Percentiles rank a stretch among this genome's conserved stretches.
Conservation (phyloP, 2,113 vertebrate species). For the Takifugu bimaculatus region DNA sequence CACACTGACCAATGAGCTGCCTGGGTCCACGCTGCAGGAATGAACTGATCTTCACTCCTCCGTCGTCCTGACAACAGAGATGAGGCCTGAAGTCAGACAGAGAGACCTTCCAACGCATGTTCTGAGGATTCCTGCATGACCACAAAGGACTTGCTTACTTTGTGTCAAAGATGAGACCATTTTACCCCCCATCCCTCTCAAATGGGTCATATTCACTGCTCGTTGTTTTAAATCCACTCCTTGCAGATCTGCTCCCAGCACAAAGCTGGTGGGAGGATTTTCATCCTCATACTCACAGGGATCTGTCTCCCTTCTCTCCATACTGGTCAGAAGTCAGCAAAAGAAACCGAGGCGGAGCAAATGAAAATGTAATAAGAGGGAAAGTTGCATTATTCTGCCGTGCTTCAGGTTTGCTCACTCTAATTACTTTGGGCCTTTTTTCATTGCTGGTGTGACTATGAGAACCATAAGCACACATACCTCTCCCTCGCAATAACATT, state of each 20-base stretch:
- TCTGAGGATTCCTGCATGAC: conserved; percentile 57
- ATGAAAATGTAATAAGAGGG: conserved; percentile 9
- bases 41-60: conserved; percentile 26
- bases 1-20: conserved; percentile 86
- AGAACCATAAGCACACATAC: conserved; percentile 33
- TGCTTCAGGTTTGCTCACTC: conserved; percentile 11
- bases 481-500: conserved; percentile 67
- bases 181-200: conserved; percentile 15
- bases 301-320: conserved; percentile 14
- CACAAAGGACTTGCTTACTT: conserved; percentile 37
- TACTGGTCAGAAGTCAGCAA: conserved; percentile 21
- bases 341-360: conserved; percentile 2
- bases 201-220: conserved; percentile 19
- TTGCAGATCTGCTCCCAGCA: conserved; percentile 10
- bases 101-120: conserved; percentile 43
- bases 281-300: conserved; percentile 29
- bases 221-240: conserved; percentile 11
- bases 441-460: conserved; percentile 21
- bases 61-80: no score
- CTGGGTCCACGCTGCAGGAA: conserved; percentile 76
- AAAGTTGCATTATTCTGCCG: conserved; percentile 16
- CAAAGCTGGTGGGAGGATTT: conserved; percentile 23
- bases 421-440: conserved; percentile 16
- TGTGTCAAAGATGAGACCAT: conserved; percentile 42
- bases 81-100: conserved; percentile 10